Conservation (phyloP, 2,113 vertebrate species). For the Camelus dromedarius region DNA sequence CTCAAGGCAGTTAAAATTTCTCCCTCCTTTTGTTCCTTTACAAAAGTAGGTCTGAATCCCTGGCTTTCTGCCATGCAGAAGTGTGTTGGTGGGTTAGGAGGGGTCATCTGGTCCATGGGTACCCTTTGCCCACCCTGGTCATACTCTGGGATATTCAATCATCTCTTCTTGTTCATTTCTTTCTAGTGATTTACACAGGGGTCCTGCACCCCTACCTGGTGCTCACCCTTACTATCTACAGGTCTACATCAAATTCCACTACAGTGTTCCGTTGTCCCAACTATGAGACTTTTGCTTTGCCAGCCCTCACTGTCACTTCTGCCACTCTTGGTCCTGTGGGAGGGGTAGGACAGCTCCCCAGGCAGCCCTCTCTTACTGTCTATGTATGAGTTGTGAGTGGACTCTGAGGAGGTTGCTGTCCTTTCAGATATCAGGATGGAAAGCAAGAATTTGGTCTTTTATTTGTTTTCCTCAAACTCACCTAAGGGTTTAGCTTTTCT, state of each 20-base stretch:
- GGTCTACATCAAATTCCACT: too few species aligned
- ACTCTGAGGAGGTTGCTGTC: neutral
- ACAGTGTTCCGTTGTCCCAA: neutral
- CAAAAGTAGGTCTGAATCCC: neutral
- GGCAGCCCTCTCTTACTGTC: neutral
- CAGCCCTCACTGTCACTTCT: neutral
- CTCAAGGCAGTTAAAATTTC: neutral
- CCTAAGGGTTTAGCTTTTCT: neutral
- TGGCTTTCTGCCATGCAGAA: neutral
- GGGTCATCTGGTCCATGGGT: neutral
- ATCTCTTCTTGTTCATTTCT: neutral
- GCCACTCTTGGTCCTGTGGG: neutral
- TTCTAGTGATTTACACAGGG: neutral
- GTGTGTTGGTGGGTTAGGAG: neutral
- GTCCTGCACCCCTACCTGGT: neutral
- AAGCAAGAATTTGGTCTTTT: neutral
- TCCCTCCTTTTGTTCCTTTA: neutral
- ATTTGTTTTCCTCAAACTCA: neutral
- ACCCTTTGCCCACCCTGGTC: neutral
- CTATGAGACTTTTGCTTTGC: neutral
- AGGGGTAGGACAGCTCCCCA: too few species aligned
- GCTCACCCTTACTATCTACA: neutral
- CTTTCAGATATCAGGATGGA: neutral
- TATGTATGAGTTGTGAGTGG: accelerated
- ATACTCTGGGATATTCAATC: too few species aligned